Base-by-base conservation (phyloP, 1,140 invertebrate species). In the Dinoponera quadriceps region DNA sequence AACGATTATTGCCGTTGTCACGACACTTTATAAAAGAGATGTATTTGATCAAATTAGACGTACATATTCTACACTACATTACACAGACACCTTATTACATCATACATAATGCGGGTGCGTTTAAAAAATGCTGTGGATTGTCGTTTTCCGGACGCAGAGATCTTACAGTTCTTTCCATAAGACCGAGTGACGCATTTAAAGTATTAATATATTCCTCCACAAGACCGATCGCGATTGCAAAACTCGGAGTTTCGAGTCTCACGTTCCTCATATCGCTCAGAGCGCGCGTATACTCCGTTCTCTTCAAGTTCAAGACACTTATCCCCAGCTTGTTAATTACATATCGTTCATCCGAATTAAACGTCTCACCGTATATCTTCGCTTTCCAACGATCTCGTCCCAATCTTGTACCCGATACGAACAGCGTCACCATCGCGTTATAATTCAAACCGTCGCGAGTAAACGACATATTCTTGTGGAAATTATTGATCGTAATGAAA, bases 381-480 rank as follows among this genome's bases (percentile, higher is more conserved):
- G 82, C 62, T 63, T 90, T 91, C 86, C 93, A 93, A 65, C 87
- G 48, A 44, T 90, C 48, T 29, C 75, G 83, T 55, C 88, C 71
- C 59, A 87, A 82, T 22, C 81, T 81, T 81, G 91, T 92, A 51
- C 81, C 86, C n/a, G 90, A 71, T 71, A 94, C 78, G 75, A 92
- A 95, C 60, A 94, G 89, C 59, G 92, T 78, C 75, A 90, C 90
- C 74, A 87, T 91, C 3, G 92, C 91, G 92, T 94, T 95, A 89
- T 95, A 96, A 93, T 95, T 96, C 71, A 96, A 84, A 20, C 95
- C 95, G 84, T 94, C 92, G 2, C 90, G 89, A 84, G 94, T 95
- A 83, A 95, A 95, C 60, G 94, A 95, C 88, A 96, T 94, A 85
- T 94, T 94, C 84, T 93, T 88, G 80, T 94, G 71, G 25, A 96